Evolutionary conservation across 2,113 vertebrate species (phyloP), one percentile per base, ranked within the genome.

Genomic region (Erythrolamprus reginae): DNA sequence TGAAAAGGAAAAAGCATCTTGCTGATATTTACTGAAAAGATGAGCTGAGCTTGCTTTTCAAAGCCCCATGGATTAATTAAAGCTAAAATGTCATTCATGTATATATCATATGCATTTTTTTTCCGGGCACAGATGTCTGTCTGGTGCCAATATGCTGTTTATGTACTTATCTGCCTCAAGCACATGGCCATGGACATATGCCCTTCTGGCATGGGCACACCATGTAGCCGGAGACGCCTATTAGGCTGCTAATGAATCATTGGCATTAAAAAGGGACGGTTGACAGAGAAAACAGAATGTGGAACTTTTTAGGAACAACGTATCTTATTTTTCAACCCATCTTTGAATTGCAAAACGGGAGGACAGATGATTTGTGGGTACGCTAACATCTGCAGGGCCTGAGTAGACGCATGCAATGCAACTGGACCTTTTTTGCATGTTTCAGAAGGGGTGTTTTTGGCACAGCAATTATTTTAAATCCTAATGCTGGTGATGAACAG

Each of bases 161-260:
- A 96, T 95, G 95, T 96, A 96, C 94, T 96, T 97, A 96, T 97
- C 96, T 96, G 94, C 97, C 97, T 97, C 95, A 96, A 96, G 96
- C 97, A 96, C 97, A 96, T 92, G 93, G 96, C 95, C 95, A 95
- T 93, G 95, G 96, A 96, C 97, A 97, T 97, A 97, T 97, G 97
- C 95, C 96, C 96, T 95, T 94, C 96, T 97, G 97, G 97, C 97
- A 97, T 93, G 96, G 95, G 96, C 94, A 93, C 96, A 89, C 88
- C 83, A 93, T 92, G 53, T 93, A 90, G 95, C 95, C 96, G 94
- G 95, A 95, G 96, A 92, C 94, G 94, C 93, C 94, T 93, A 92
- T 96, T 96, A 95, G 96, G 90, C 95, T 92, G 94, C 55, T 97
- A 96, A 97, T 97, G 97, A 97, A 96, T 97, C 96, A 96, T 96